A percentile compares a stretch with the other conserved stretches of the same genome.
Conservation (phyloP, 1,140 invertebrate genomes). For the Cherax destructor region DNA sequence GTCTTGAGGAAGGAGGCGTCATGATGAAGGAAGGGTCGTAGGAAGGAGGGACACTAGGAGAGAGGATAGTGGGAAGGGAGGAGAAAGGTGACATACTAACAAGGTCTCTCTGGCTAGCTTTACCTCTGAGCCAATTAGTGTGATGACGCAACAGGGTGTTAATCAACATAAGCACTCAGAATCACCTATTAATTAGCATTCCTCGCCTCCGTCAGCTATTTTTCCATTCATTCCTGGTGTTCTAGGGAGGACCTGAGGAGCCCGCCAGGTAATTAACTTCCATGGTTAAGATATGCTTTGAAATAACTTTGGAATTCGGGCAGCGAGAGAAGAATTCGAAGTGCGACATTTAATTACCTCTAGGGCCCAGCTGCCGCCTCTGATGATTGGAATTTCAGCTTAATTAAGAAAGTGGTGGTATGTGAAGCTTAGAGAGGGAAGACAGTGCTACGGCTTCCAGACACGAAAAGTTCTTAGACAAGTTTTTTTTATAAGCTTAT, state of each 20-base stretch:
- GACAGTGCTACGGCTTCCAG: slow-evolving; percentile 13
- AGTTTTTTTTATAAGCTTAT: background rate
- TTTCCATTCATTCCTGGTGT: slow-evolving; percentile 20
- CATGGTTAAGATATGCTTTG: slow-evolving; percentile 40
- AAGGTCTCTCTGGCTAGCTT: background rate
- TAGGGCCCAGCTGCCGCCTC: background rate
- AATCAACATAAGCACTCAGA: slow-evolving; percentile 32
- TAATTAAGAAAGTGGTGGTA: slow-evolving; percentile 44
- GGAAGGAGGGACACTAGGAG: background rate
- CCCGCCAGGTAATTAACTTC: background rate
- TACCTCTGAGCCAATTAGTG: background rate
- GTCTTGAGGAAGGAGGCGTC: background rate
- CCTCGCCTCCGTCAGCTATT: slow-evolving; percentile 9
- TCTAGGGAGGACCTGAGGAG: background rate
- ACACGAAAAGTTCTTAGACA: background rate
- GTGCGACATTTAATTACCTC: slow-evolving; percentile 45
- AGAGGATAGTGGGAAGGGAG: background rate
- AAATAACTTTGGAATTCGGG: slow-evolving; percentile 40
- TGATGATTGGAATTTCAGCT: slow-evolving; percentile 37
- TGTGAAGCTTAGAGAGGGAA: slow-evolving; percentile 23
- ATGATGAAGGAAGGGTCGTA: background rate
- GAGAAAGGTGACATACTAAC: background rate
- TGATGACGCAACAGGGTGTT: slow-evolving; percentile 7
- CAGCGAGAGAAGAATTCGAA: slow-evolving; percentile 30
- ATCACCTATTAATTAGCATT: slow-evolving; percentile 35